Evolutionary conservation across 2,113 vertebrate genomes (phyloP).

Genomic region (Terrapene triunguis): DNA sequence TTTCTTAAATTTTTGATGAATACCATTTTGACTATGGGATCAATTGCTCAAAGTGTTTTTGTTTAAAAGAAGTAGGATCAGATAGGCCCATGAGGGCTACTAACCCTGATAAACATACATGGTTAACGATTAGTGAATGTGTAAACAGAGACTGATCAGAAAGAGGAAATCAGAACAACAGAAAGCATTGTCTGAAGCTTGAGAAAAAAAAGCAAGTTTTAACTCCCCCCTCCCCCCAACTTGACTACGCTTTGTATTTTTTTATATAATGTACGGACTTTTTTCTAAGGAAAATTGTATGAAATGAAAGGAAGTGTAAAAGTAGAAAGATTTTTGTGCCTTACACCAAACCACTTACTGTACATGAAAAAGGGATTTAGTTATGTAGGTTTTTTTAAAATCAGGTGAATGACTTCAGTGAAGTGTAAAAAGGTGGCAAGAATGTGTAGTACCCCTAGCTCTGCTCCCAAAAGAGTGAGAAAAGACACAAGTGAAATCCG

Average conservation of each 20-base stretch:
- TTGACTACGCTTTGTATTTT: slow-evolving; percentile 59
- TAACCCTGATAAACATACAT: slow-evolving; percentile 24
- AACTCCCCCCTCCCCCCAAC: slow-evolving; percentile 54
- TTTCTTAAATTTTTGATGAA: slow-evolving; percentile 93
- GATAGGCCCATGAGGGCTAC: neutral
- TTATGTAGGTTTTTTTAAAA: slow-evolving; percentile 75
- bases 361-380: slow-evolving; percentile 78
- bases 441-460: slow-evolving; percentile 65
- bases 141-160: slow-evolving; percentile 63
- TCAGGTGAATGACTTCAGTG: slow-evolving; percentile 72
- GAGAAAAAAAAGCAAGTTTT: slow-evolving; percentile 65
- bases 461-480: slow-evolving; percentile 70
- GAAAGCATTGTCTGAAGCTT: slow-evolving; percentile 68
- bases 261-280: slow-evolving; percentile 69
- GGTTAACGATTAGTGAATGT: slow-evolving; percentile 58
- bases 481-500: slow-evolving; percentile 75
- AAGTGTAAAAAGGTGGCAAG: slow-evolving; percentile 73
- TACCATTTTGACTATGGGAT: slow-evolving; percentile 84
- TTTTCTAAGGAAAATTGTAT: slow-evolving; percentile 74
- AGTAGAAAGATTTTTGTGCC: slow-evolving; percentile 73
- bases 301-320: slow-evolving; percentile 76
- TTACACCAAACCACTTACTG: slow-evolving; percentile 75
- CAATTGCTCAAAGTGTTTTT: slow-evolving; percentile 84
- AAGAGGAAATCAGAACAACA: slow-evolving; percentile 67
- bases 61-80: slow-evolving; percentile 83